A percentile compares a stretch with the other conserved stretches of the same genome.
Conservation (phyloP, 2,113 vertebrate species). For the Trogon surrucura region DNA sequence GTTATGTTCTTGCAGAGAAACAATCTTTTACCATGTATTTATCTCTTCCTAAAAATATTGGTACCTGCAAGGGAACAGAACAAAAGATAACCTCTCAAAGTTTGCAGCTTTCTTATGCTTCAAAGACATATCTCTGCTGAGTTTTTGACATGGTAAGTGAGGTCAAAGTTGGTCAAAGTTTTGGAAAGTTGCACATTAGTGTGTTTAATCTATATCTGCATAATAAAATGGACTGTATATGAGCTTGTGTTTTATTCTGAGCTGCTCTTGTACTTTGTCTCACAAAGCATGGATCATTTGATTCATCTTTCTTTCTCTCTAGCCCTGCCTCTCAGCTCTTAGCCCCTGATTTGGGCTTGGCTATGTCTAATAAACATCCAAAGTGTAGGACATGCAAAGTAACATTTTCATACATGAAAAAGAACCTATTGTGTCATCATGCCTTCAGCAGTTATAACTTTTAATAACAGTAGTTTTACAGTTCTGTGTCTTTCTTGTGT, state of each 20-base stretch:
- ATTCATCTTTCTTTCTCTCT: background rate
- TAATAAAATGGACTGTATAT: background rate
- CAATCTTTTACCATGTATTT: background rate
- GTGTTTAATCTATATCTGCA: background rate
- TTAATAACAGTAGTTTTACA: background rate
- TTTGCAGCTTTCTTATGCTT: background rate
- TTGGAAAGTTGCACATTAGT: background rate
- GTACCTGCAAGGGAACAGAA: background rate
- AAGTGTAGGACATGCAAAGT: background rate
- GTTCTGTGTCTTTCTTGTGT: background rate
- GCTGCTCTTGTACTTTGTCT: background rate
- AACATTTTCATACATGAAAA: background rate
- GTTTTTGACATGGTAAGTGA: background rate
- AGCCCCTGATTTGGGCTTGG: background rate
- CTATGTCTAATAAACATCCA: background rate
- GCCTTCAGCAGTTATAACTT: background rate
- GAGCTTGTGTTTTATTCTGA: background rate
- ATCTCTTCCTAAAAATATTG: background rate
- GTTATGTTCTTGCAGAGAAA: background rate
- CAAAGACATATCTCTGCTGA: background rate
- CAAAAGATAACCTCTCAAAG: background rate
- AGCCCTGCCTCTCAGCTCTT: background rate
- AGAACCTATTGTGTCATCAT: background rate
- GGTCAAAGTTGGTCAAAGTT: background rate
- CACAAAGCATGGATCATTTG: background rate